A percentile compares a stretch with the other conserved stretches of the same genome.
Evolutionary conservation across 2,797 vertebrate genomes (phyloP).

Genomic region (Neomorphus geoffroyi): DNA sequence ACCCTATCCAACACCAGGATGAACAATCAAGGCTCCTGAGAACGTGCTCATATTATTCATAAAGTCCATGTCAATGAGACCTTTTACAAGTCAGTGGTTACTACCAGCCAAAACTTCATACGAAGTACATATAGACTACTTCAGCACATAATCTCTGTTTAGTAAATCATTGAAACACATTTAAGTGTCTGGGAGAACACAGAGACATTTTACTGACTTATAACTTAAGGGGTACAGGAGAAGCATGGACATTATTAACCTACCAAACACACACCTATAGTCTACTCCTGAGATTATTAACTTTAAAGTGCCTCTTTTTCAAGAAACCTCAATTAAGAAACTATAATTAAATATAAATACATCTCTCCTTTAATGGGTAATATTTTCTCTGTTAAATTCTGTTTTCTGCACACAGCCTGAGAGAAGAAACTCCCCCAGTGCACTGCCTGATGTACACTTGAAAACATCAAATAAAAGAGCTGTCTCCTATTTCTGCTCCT

Average conservation of each 20-base stretch:
- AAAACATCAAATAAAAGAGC: not conserved
- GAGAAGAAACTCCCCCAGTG: not conserved
- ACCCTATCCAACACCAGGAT: not conserved
- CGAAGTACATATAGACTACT: not conserved
- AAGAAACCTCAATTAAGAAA: not conserved
- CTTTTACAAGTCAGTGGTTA: not conserved
- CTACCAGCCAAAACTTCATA: not conserved
- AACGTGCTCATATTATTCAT: not conserved
- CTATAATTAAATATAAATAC: not conserved
- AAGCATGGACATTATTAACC: not conserved
- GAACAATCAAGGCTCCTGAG: not conserved
- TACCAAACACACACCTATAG: not conserved
- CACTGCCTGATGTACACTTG: not conserved
- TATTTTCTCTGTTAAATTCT: not conserved
- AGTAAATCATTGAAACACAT: not conserved
- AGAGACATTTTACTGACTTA: not conserved
- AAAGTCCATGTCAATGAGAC: not conserved
- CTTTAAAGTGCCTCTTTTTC: not conserved
- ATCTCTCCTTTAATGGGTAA: not conserved
- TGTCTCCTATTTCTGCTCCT: not conserved
- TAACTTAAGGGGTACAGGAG: not conserved
- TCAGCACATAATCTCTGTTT: not conserved
- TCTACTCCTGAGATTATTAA: not conserved
- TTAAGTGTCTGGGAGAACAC: not conserved
- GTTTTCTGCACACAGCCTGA: not conserved